phyloP scores from a whole-genome alignment of 2,113 vertebrate species.

The Crotalus viridis region DNA sequence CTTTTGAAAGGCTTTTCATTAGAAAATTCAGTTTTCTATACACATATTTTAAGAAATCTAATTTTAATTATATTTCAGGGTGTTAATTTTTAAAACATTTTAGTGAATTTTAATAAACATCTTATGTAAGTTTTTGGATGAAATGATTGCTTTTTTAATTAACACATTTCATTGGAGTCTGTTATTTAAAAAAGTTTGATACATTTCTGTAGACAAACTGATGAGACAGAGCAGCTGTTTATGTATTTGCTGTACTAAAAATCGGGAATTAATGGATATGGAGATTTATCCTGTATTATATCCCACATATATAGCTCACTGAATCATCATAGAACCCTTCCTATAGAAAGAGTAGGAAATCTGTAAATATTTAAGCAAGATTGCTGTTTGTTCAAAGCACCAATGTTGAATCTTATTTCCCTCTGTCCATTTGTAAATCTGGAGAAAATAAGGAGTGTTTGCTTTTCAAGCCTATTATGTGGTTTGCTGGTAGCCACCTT shows the following conservation, averaged over 20 bases:
- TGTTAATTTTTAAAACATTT: slow-evolving; percentile 32
- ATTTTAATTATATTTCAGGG: slow-evolving; percentile 21
- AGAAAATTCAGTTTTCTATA: slow-evolving; percentile 2
- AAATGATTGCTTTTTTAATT: background rate
- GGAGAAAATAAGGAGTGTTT: background rate
- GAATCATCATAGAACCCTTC: background rate
- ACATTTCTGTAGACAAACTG: background rate
- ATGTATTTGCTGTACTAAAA: background rate
- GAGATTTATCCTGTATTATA: background rate
- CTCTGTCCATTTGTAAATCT: background rate
- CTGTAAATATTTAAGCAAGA: background rate
- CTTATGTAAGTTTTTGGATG: background rate
- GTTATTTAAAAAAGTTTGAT: background rate
- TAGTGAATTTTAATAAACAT: slow-evolving; percentile 25
- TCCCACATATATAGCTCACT: background rate
- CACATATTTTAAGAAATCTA: background rate
- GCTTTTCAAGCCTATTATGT: background rate
- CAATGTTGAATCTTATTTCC: background rate
- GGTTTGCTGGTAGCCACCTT: background rate
- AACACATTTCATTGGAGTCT: background rate
- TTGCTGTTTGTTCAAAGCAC: background rate
- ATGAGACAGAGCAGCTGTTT: background rate
- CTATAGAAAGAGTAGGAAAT: background rate
- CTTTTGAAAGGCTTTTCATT: background rate
- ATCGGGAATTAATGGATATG: background rate